Conservation (phyloP, 1,140 invertebrate species). For the Heliconius hewitsoni region DNA sequence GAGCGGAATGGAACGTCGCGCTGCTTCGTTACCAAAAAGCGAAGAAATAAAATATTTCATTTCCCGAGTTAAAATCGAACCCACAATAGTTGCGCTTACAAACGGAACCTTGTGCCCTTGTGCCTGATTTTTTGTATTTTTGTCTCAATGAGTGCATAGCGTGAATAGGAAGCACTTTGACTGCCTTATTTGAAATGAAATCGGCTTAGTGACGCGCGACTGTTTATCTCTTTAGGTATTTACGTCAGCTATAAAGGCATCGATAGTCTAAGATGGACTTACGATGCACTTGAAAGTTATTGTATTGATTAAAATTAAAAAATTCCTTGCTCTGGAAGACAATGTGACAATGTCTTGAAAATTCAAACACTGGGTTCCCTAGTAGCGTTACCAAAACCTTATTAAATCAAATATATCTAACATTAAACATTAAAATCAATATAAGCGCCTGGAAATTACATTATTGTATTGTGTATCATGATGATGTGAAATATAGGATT, state of each 20-base stretch:
- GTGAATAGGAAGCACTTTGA: slow-evolving; percentile 20
- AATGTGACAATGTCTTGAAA: no score
- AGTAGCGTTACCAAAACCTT: no score
- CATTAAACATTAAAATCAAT: no score
- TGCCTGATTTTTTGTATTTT: not conserved
- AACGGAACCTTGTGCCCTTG: no score
- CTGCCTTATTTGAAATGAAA: slow-evolving; percentile 23
- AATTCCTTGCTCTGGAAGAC: no score
- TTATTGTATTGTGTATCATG: no score
- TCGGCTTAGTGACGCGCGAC: slow-evolving; percentile 20
- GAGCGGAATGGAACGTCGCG: no score
- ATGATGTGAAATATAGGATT: no score
- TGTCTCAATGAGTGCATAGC: not conserved
- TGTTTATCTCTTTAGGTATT: slow-evolving; percentile 13
- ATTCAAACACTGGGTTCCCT: no score
- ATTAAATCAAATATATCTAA: no score
- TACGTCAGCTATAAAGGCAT: not conserved
- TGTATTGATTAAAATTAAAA: not conserved
- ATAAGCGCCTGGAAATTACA: no score
- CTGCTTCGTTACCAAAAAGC: no score
- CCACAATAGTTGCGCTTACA: not conserved
- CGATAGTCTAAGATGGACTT: not conserved
- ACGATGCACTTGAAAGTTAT: not conserved
- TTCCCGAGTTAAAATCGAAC: not conserved
- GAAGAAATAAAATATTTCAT: not conserved